Base-by-base conservation (phyloP, 2,797 vertebrate species). In the Meriones psammophilus region DNA sequence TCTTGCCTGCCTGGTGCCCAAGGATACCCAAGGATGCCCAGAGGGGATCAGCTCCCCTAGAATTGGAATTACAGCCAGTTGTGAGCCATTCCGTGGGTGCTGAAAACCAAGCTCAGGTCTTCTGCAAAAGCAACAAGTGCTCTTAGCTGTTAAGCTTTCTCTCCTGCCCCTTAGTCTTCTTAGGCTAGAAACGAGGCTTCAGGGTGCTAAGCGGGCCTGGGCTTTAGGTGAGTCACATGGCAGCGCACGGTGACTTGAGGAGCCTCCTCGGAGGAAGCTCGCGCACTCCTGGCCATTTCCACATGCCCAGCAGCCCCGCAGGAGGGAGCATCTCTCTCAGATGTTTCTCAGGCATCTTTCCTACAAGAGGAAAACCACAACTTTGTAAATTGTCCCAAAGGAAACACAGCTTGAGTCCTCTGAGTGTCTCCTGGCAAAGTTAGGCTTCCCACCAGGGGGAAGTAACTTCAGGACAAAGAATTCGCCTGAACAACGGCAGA, bases 311-410 rank as follows among this genome's bases (percentile, higher is more conserved):
- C 39, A 50, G 39, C 26, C 64, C 58, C 76, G 77, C 60, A 91
- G 54, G 91, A 92, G 77, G 46, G 50, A 92, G 95, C 89, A 84
- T 28, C 89, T 94, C 79, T 85, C 79, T 88, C 97, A 95, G 79
- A 85, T 87, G 79, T 96, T 95, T 94, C 95, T 96, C 71, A 93
- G 89, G n/a, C 78, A 91, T 97, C 94, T 93, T 96, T 97, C 92
- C 93, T 95, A 94, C 84, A 68, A 36, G 81, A 73, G n/a, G 89
- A 64, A 91, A 92, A 96, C 79, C 60, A 81, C 36, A 93, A 58
- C 94, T 54, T 94, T 96, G 73, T 69, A 95, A 97, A 93, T 95
- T 84, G 80, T 88, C 91, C 87, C 86, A 83, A 95, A 87, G 92
- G 80, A 96, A 97, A 92, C 84, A 60, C 95, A 91, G 92, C 88